Base-by-base conservation (phyloP, 2,797 vertebrate genomes). In the Odontamblyopus rebecca region DNA sequence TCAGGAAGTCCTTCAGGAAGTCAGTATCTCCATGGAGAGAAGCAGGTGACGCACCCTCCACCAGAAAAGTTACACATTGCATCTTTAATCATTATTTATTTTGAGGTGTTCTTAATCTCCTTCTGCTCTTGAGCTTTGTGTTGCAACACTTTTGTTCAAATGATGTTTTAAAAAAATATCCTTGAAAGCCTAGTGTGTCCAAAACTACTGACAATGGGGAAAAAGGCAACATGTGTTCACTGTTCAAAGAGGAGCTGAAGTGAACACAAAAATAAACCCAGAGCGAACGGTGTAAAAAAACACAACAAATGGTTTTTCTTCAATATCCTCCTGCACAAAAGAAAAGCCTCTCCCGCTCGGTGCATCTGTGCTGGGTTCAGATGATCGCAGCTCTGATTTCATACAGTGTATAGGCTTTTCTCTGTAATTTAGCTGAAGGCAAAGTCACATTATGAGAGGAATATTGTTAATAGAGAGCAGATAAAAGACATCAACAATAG, bases 321-420 rank as follows among this genome's bases (percentile, higher is more conserved):
- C 71, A 76, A 69, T 82, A 72, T 75, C 50, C 56, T 63, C 41
- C 76, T 72, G 67, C 35, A 53, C 69, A 82, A 68, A 57, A 56
- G 67, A 72, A 72, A 82, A 72, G 69, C 70, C 57, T 79, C 70
- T 18, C 57, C 74, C 54, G 56, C 67, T 90, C 79, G 80, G 70
- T 79, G 74, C 50, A 35, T 79, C 77, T 69, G 66, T 63, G 76
- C 77, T 87, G 82, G 85, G 86, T 82, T 76, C 74, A 79, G 84
- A 86, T 85, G 85, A 87, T 74, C 81, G 78, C 73, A 57, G 77
- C 75, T 86, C 75, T 84, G 85, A 89, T 84, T 85, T 85, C 66
- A 75, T 41, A 79, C 76, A 64, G 68, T 74, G 30, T 72, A 57
- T 41, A 44, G 78, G 79, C 79, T 72, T 85, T 82, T 81, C 56